A percentile compares a stretch with the other conserved stretches of the same genome.
phyloP scores from a whole-genome alignment of 92 coral and sea anemone species.

The Siderastrea siderea region DNA sequence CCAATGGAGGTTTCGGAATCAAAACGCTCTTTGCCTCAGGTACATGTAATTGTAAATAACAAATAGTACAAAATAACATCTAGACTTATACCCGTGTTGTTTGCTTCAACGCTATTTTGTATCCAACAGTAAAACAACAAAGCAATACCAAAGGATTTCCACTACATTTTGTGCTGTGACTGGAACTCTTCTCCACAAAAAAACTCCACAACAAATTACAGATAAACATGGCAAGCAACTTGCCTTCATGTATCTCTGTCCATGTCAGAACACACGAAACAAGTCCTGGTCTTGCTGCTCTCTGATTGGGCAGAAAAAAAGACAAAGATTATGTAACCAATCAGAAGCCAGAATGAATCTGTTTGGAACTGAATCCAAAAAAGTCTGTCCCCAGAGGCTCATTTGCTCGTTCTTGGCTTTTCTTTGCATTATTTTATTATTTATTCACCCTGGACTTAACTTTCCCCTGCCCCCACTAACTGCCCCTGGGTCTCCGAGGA shows the following conservation, averaged over 20 bases:
- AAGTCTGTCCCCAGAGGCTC: constrained; percentile 1
- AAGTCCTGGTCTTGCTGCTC: neutral
- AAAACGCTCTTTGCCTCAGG: no score
- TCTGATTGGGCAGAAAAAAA: constrained; percentile 8
- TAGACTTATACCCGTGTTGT: no score
- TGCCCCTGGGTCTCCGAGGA: constrained; percentile 3
- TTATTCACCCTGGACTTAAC: neutral
- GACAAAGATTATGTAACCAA: constrained; percentile 4
- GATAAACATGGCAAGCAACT: constrained; percentile 11
- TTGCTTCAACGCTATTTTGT: no score
- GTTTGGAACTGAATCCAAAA: constrained; percentile 6
- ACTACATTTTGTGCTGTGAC: constrained; percentile 7
- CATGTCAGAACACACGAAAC: constrained; percentile 1
- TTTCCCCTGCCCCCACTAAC: neutral
- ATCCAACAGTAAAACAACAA: no score
- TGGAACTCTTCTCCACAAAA: neutral
- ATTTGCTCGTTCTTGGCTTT: neutral
- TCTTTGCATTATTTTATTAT: neutral
- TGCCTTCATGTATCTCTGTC: neutral
- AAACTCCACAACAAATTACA: neutral
- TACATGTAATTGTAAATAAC: no score
- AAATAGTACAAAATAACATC: no score
- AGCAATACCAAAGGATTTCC: neutral
- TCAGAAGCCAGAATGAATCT: neutral
- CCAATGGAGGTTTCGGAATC: no score